These are phyloP conservation scores for Lepidothrix coronata DNA, from an alignment of 2,113 vertebrate species.

Conservation along the genomic window DNA sequence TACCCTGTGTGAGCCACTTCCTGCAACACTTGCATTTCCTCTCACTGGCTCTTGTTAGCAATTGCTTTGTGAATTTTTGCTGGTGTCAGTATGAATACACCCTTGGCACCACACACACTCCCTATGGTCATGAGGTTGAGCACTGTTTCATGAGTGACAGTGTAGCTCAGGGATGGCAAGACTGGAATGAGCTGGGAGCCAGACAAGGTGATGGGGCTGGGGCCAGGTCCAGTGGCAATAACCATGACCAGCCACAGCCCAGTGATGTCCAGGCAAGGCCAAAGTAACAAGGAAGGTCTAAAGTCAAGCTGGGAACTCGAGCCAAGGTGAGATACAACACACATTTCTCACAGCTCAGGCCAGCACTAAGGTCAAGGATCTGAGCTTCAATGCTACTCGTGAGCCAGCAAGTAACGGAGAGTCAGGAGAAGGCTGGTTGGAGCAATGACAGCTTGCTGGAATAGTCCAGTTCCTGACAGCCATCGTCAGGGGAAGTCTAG, in stretches of 20 bases:
- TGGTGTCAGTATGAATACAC: neutral
- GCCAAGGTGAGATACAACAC: neutral
- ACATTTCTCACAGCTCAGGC: neutral
- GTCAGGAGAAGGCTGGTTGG: neutral
- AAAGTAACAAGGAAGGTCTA: neutral
- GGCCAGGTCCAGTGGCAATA: neutral
- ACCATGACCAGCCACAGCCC: neutral
- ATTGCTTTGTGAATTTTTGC: neutral
- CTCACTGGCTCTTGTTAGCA: neutral
- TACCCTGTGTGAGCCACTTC: neutral
- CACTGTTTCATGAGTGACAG: neutral
- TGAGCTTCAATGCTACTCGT: neutral
- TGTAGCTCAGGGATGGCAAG: neutral
- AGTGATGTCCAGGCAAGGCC: neutral
- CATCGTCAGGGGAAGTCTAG: accelerated
- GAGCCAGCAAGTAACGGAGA: neutral
- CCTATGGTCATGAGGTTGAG: accelerated
- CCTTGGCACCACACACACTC: neutral
- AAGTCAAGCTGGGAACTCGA: neutral
- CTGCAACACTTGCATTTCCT: neutral
- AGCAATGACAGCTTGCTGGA: neutral
- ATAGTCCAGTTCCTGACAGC: neutral
- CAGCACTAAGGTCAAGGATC: neutral
- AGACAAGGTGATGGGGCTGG: neutral
- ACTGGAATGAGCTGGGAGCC: neutral